These are phyloP conservation scores for Danio albolineatus DNA, from an alignment of 2,797 vertebrate species.

Conservation along the genomic window DNA sequence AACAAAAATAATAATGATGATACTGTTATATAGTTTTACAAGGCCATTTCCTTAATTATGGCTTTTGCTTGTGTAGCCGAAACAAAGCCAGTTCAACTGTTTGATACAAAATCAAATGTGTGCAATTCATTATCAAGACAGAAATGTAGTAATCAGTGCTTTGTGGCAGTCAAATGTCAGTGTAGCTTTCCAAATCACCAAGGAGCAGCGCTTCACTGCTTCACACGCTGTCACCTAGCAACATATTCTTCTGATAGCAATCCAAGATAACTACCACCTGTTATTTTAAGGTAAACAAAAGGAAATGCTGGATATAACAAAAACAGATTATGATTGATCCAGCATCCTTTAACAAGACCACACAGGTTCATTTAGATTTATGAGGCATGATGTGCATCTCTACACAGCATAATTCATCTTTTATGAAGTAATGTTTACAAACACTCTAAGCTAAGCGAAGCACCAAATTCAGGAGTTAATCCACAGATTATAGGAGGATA, in stretches of 20 bases:
- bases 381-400: background rate
- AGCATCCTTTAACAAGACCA: conserved; percentile 15
- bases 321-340: background rate
- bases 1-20: too few species aligned
- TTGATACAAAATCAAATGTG: background rate
- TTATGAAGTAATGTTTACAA: background rate
- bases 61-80: background rate
- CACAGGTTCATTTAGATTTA: background rate
- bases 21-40: too few species aligned
- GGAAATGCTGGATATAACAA: conserved; percentile 3
- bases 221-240: conserved; percentile 79
- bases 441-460: background rate
- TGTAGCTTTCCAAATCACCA: conserved; percentile 51
- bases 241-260: conserved; percentile 71
- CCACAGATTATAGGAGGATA: background rate
- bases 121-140: background rate
- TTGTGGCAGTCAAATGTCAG: conserved; percentile 25
- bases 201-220: conserved; percentile 72
- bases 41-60: background rate
- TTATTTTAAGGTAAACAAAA: conserved; percentile 35
- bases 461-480: conserved; percentile 5
- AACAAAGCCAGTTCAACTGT: background rate
- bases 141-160: background rate
- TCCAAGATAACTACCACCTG: conserved; percentile 58
- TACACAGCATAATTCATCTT: conserved; percentile 11